Percentiles rank a stretch among this genome's conserved stretches.
phyloP scores from a whole-genome alignment of 1,140 invertebrate species.

The Anoplolepis gracilipes region DNA sequence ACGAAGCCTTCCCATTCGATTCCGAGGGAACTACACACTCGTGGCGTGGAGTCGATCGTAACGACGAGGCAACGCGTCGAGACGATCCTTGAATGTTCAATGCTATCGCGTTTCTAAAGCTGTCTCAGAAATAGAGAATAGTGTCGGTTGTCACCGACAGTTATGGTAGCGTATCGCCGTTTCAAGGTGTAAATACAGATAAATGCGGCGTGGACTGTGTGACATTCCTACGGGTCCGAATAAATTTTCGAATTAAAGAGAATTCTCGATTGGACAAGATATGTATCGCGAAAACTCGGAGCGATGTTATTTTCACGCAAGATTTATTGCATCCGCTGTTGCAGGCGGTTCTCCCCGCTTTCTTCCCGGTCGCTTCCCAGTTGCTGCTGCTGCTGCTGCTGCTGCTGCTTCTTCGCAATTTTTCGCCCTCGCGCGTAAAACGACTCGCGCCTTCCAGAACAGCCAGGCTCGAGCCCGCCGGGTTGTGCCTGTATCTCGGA shows the following conservation, averaged over 20 bases:
- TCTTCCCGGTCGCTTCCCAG: not conserved
- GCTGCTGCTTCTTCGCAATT: not conserved
- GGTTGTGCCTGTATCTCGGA: constrained; percentile 14
- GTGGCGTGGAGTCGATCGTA: not conserved
- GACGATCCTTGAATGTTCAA: constrained; percentile 39
- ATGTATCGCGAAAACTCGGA: not conserved
- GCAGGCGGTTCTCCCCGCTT: not conserved
- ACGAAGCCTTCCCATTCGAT: constrained; percentile 18
- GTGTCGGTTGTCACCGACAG: not conserved
- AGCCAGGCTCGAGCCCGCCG: constrained; percentile 1
- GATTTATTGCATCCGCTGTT: constrained; percentile 10
- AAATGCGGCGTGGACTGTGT: not conserved
- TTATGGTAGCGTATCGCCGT: constrained; percentile 15
- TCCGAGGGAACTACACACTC: constrained; percentile 20
- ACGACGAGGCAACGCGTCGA: constrained; percentile 33
- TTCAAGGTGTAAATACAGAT: not conserved
- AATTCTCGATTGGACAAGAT: not conserved
- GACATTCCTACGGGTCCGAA: not conserved
- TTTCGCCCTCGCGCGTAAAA: constrained; percentile 19
- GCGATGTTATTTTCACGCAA: not conserved
- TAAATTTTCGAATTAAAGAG: not conserved
- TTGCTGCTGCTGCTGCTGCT: not conserved
- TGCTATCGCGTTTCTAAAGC: not conserved
- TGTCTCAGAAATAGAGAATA: constrained; percentile 24
- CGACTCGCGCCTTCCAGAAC: constrained; percentile 25